These are phyloP conservation scores for Entomyzon cyanotis DNA, from an alignment of 2,113 vertebrate genomes.

Conservation along the genomic window DNA sequence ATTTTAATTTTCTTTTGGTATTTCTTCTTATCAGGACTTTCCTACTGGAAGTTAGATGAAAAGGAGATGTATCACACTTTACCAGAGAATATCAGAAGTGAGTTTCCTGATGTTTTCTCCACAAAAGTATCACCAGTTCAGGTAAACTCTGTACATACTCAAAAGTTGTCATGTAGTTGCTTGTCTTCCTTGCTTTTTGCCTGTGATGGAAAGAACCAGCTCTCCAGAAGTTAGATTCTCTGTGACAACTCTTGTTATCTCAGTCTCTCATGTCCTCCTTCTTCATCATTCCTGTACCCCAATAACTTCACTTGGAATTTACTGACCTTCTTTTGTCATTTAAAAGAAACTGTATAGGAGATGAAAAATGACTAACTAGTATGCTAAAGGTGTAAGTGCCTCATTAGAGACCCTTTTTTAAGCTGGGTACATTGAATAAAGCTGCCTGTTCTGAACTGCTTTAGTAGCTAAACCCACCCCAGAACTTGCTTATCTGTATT, in stretches of 20 bases:
- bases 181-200: background rate
- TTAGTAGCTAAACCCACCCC: background rate
- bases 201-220: background rate
- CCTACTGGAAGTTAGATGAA: slow-evolving; percentile 90
- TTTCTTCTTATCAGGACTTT: slow-evolving; percentile 77
- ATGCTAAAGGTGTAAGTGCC: background rate
- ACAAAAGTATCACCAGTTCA: slow-evolving; percentile 70
- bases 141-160: slow-evolving; percentile 51
- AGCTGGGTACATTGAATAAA: background rate
- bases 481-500: background rate
- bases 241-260: background rate
- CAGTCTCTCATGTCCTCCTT: background rate
- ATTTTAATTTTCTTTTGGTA: background rate
- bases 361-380: background rate
- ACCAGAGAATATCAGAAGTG: slow-evolving; percentile 81
- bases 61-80: slow-evolving; percentile 83
- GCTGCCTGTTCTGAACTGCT: background rate
- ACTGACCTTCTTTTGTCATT: background rate
- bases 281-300: background rate
- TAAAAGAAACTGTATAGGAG: background rate
- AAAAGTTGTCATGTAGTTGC: background rate
- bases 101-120: slow-evolving; percentile 58
- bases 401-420: background rate
- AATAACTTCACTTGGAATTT: background rate
- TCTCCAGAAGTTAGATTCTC: background rate